Evolutionary conservation across 2,113 vertebrate species (phyloP).

Genomic region (Colius striatus): DNA sequence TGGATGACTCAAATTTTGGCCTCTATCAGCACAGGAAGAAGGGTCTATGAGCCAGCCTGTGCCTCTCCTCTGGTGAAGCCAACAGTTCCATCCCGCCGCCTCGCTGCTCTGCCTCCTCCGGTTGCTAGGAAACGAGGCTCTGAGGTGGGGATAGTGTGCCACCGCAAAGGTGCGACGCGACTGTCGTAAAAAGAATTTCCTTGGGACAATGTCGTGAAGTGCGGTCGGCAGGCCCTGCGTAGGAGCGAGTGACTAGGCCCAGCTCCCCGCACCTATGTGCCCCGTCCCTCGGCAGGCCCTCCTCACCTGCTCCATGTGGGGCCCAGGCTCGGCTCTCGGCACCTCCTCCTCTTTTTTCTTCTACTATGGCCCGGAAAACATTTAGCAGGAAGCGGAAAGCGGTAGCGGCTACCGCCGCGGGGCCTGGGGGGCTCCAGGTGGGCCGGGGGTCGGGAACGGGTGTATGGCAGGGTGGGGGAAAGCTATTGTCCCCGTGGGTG

Average conservation of each 20-base stretch:
- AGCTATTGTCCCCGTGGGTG: no score
- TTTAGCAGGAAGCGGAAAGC: constrained; percentile 98
- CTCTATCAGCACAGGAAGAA: no score
- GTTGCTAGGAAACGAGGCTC: background rate
- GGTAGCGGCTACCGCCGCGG: constrained; percentile 63
- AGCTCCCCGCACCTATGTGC: no score
- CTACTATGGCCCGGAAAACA: constrained; percentile 96
- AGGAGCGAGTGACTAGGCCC: background rate
- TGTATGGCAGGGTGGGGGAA: no score
- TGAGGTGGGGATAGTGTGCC: rapidly evolving
- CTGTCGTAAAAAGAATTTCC: background rate
- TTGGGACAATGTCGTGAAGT: background rate
- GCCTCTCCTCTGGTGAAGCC: no score
- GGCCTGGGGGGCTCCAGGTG: constrained; percentile 67
- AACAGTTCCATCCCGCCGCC: background rate
- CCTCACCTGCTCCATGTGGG: constrained; percentile 54
- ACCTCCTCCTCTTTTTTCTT: constrained; percentile 75
- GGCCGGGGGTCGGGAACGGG: background rate
- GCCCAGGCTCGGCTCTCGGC: constrained; percentile 83
- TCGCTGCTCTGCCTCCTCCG: rapidly evolving
- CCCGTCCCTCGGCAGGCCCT: no score
- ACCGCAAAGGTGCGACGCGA: background rate
- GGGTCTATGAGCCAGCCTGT: no score
- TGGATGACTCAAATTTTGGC: no score
- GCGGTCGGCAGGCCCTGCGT: background rate